Evolutionary conservation across 1,140 invertebrate species (phyloP).

Genomic region (Scaptodrosophila lebanonensis): DNA sequence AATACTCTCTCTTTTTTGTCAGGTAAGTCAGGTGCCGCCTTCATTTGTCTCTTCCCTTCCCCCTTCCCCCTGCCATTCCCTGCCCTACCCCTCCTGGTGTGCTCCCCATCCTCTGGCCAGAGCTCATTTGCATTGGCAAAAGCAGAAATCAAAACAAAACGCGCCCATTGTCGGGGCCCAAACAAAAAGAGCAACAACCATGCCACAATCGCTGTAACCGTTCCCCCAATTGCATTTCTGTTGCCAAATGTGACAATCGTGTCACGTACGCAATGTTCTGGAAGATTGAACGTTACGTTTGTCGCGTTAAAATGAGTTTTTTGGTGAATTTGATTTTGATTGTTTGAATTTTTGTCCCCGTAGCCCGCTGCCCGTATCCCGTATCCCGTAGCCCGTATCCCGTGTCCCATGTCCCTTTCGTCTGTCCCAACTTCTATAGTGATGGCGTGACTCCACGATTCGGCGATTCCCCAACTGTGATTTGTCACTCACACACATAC

Average conservation of each 20-base stretch:
- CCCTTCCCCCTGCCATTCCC: constrained; percentile 17
- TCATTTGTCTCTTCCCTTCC: constrained; percentile 57
- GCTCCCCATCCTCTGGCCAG: too few relatives aligned
- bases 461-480: constrained; percentile 13
- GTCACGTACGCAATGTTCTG: constrained; percentile 75
- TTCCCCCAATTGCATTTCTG: too few relatives aligned
- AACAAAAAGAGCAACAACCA: background rate
- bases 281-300: constrained; percentile 76
- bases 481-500: constrained; percentile 38
- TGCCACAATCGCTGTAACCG: too few relatives aligned
- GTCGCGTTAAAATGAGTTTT: constrained; percentile 76
- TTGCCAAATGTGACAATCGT: constrained; percentile 70
- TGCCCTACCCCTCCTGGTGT: too few relatives aligned
- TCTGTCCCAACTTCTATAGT: background rate
- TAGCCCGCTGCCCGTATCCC: constrained; percentile 33
- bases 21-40: constrained; percentile 53
- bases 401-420: background rate
- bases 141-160: constrained; percentile 25
- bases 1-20: constrained; percentile 1
- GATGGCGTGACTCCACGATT: background rate
- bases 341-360: constrained; percentile 54
- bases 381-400: background rate
- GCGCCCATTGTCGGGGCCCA: constrained; percentile 3
- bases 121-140: constrained; percentile 59
- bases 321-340: constrained; percentile 74